Evolutionary conservation across 1,140 invertebrate species (phyloP).

Genomic region (Belonocnema kinseyi): DNA sequence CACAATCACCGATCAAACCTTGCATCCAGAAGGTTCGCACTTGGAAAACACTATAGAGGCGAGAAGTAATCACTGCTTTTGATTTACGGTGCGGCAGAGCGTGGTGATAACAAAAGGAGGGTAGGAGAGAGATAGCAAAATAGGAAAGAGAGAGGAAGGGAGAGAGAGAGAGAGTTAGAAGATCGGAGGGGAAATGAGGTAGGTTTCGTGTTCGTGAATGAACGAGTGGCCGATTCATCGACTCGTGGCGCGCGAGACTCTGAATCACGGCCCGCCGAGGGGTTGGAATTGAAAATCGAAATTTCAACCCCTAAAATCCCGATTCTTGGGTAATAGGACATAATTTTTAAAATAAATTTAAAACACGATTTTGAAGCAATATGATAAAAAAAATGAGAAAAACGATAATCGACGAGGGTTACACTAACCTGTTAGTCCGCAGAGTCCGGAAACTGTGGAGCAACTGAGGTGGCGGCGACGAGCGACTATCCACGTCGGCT

Average conservation of each 20-base stretch:
- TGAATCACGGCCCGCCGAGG: neutral
- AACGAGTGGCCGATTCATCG: slow-evolving; percentile 38
- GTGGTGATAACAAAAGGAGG: too few relatives aligned
- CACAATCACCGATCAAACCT: too few relatives aligned
- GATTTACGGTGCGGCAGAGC: too few relatives aligned
- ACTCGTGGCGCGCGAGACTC: slow-evolving; percentile 26
- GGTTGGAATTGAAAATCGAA: neutral
- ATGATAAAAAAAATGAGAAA: neutral
- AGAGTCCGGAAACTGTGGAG: slow-evolving; percentile 60
- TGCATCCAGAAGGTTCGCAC: too few relatives aligned
- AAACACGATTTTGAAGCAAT: neutral
- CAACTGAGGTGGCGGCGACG: slow-evolving; percentile 53
- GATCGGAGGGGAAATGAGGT: neutral
- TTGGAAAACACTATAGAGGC: too few relatives aligned
- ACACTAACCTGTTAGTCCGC: slow-evolving; percentile 55
- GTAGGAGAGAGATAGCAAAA: too few relatives aligned
- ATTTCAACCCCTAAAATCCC: neutral
- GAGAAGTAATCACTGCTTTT: too few relatives aligned
- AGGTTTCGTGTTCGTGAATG: slow-evolving; percentile 38
- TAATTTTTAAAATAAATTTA: neutral
- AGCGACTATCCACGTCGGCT: slow-evolving; percentile 38
- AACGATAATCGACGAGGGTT: neutral
- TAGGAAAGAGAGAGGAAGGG: too few relatives aligned
- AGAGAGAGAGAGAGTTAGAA: neutral
- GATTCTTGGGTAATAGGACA: neutral